phyloP scores from a whole-genome alignment of 2,797 vertebrate genomes.

The Pantherophis vulpinus region DNA sequence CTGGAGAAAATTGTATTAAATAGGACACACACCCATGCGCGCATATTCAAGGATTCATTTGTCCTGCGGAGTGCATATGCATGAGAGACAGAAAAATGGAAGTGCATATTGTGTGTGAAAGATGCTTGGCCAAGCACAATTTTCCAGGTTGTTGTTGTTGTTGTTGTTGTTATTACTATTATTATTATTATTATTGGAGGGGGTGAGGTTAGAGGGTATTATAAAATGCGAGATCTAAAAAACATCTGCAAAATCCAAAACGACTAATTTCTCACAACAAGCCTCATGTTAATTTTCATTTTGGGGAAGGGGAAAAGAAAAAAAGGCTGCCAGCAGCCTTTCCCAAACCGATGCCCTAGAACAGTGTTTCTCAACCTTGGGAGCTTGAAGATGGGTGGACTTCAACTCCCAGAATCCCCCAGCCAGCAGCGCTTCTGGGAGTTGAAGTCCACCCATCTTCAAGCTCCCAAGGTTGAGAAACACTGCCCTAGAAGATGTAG shows the following conservation, averaged over 20 bases:
- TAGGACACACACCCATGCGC: not conserved
- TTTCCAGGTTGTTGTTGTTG: no score
- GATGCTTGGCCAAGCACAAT: not conserved
- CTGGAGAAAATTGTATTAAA: not conserved
- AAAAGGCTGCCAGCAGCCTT: not conserved
- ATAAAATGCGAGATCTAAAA: not conserved
- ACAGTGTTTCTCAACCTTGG: no score
- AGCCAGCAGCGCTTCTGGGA: no score
- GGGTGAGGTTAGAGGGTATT: not conserved
- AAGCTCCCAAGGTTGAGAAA: no score
- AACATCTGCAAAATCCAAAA: not conserved
- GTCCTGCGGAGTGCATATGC: not conserved
- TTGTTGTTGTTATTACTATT: no score
- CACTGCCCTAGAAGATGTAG: not conserved
- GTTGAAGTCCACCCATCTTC: no score
- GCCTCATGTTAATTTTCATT: not conserved
- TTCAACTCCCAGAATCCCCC: no score
- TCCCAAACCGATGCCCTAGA: not conserved
- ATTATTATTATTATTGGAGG: no score
- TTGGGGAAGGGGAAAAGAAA: no score
- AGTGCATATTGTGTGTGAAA: not conserved
- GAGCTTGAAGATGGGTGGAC: no score
- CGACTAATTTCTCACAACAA: not conserved
- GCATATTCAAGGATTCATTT: not conserved
- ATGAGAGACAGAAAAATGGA: not conserved